Conservation (phyloP, 2,797 vertebrate genomes). For the Mus minutoides region DNA sequence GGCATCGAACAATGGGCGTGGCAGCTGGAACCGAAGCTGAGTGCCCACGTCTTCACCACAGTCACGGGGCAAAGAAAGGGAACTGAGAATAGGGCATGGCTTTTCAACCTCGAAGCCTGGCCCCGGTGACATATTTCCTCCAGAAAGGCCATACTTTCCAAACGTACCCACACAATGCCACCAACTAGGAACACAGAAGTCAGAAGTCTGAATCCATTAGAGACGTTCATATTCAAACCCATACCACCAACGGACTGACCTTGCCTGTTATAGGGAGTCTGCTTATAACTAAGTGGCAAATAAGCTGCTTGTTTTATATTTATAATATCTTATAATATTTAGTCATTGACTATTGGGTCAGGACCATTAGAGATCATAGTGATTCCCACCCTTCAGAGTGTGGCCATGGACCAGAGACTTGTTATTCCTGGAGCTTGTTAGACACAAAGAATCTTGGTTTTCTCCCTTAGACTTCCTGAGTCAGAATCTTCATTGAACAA, state of each 20-base stretch:
- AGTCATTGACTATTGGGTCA: not conserved
- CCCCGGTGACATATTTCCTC: not conserved
- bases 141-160: not conserved
- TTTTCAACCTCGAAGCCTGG: not conserved
- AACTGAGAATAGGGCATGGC: not conserved
- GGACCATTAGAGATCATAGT: not conserved
- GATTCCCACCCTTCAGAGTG: not conserved
- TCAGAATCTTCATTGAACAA: not conserved
- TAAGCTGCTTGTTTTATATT: not conserved
- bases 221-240: not conserved
- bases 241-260: not conserved
- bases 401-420: not conserved
- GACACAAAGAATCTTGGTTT: not conserved
- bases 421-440: not conserved
- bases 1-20: too few species aligned
- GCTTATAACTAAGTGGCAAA: not conserved
- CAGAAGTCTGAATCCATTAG: not conserved
- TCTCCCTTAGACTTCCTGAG: not conserved
- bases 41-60: not conserved
- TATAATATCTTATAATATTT: not conserved
- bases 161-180: not conserved
- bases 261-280: not conserved
- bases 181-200: not conserved
- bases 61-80: not conserved
- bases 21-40: not conserved